Evolutionary conservation across 2,888 invertebrate genomes (phyloP), one percentile per base, ranked within the genome.

Genomic region (Brachypalpus laphriformis): DNA sequence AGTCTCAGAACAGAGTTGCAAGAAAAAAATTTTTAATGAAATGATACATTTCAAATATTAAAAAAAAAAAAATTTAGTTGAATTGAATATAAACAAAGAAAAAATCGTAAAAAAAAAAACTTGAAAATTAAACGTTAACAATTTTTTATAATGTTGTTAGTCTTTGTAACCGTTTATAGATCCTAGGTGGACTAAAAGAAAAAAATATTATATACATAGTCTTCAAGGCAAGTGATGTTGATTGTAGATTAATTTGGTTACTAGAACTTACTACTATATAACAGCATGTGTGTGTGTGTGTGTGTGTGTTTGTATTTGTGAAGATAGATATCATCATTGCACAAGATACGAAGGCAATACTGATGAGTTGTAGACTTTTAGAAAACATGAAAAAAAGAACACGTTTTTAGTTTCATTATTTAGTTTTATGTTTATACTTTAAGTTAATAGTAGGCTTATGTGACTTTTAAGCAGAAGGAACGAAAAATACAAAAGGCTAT

Each of bases 141-240:
- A 25, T 78, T 83, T 82, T 83, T 83, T 80, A 83, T 83, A 78
- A 78, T 70, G 61, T 80, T 83, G 80, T 83, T 83, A 68, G 72
- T 75, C 81, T 71, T 71, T 76, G 70, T 85, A 76, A 71, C 81
- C 72, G 63, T 85, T 81, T 75, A 81, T 81, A 81, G 54, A 76
- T 65, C 45, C 31, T 81, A 76, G 66, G 47, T 59, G 51, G 75
- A 70, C 75, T 66, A 80, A 57, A 25, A 25, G 5, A 25, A 25
- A 25, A 25, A 25, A 61, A 51, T 56, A 78, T 61, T 14, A 81
- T 31, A 28, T 45, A 34, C 42, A 54, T 54, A 74, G 83, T 76
- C 71, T 85, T 82, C 51, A 82, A 82, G 85, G 76, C 71, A 85
- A 66, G 71, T 68, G 82, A 82, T 85, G 81, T 85, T 85, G 71